Base-by-base conservation (phyloP, 2,888 invertebrate species). In the Polymixis flavicincta region DNA sequence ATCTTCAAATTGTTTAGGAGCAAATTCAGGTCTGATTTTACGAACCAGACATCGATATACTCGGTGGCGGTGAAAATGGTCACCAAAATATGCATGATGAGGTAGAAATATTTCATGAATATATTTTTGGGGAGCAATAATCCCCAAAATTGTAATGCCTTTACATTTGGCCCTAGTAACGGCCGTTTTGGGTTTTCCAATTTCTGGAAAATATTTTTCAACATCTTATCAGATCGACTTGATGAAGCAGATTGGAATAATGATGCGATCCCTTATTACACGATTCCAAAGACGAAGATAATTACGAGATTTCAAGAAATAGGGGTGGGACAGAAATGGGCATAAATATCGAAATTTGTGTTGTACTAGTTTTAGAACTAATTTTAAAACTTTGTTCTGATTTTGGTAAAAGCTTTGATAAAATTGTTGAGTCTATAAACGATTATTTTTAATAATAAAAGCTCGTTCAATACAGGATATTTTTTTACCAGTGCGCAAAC, bases 1-100 rank as follows among this genome's bases (percentile, higher is more conserved):
- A 96, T 94, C 80, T 96, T 96, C 11, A 96, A 71, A 71, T 96
- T 96, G 48, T 93, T 94, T 13, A 96, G 65, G 3, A 96, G 86
- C 54, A 95, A 83, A 85, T 89, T 94, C 55, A 96, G 86, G 48
- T 96, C 91, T 0, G 90, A 88, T 85, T 93, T 95, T 6, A 95
- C 89, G 64, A 93, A 95, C 93, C 94, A 95, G 9, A 96, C 91
- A 45, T 96, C 96, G 0, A 94, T 89, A n/a, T 89, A 94, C 77
- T 95, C 95, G 0, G 95, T 93, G 0, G 90, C 91, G 1, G 92
- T 93, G 52, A 96, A 96, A 22, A 94, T 37, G 0, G 90, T 90
- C 0, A 95, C 93, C 4, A 90, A 83, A 11, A 93, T n/a, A 87
- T 95, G 94, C 89, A 95, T 90, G 14, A 91, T 72, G 0, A 94